Evolutionary conservation across 2,797 vertebrate genomes (phyloP), one percentile per base, ranked within the genome.

Genomic region (Natrix natrix): DNA sequence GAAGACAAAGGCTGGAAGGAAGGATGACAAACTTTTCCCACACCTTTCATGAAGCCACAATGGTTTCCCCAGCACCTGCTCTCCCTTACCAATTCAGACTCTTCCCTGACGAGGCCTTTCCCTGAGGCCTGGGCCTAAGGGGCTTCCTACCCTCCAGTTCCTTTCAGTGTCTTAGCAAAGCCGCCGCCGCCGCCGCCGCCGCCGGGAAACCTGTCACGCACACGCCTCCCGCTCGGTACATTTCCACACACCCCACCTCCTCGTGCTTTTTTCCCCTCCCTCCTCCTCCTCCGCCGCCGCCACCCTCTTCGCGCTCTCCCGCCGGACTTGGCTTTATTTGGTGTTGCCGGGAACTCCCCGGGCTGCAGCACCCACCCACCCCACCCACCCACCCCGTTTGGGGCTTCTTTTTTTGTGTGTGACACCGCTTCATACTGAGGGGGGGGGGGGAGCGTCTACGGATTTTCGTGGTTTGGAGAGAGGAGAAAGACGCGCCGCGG

Each of bases 341-440:
- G 99, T 98, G 97, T 98, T 98, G 95, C 98, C 98, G 98, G 98
- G 98, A 99, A 98, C 98, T 5, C 97, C 95, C n/a, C 96, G 97
- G 94, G 55, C 66, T 55, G 86, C 90, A 94, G 95, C 97, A 95
- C 22, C 16, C 8, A 94, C 66, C 5, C 63, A 13, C 61, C 1
- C 61, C 28, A n/a, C n/a, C 1, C 94, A 93, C 28, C 5, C 63
- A 13, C 61, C 1, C 61, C 28, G 14, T 37, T 92, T 54, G 37
- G 95, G 74, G 37, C 59, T 54, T 93, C 97, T 95, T 96, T 97
- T 96, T 97, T 95, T 63, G 97, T 97, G 98, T 97, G 97, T 94
- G 97, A 97, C 98, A 95, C 91, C 86, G 59, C 91, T 96, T 96
- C 96, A 90, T 61, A 22, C 91, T 28, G 92, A 1, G 90, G 57